Evolutionary conservation across 2,797 vertebrate species (phyloP).

Genomic region (Brachyalestes nurse): DNA sequence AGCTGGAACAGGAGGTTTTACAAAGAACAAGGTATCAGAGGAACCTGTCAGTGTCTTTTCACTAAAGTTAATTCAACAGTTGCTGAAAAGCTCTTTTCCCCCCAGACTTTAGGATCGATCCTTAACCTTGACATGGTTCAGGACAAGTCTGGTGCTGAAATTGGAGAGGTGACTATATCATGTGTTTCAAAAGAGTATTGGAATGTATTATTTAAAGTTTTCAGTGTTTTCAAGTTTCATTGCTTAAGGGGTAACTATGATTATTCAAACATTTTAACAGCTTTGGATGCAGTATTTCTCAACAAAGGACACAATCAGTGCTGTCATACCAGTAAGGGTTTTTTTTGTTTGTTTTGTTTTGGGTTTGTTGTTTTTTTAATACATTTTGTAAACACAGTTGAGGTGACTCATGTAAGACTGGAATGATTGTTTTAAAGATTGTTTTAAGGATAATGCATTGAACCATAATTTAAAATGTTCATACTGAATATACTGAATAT

Average conservation of each 20-base stretch:
- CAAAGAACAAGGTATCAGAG: conserved; percentile 86
- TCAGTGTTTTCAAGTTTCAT: too few relatives aligned
- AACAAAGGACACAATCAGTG: conserved; percentile 89
- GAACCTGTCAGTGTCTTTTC: not conserved
- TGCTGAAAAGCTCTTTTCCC: not conserved
- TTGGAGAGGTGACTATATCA: conserved; percentile 81
- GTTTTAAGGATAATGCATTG: not conserved
- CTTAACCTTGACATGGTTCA: conserved; percentile 89
- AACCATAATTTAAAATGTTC: not conserved
- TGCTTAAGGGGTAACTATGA: not conserved
- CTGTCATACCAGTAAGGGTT: conserved; percentile 94
- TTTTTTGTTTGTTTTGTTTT: not conserved
- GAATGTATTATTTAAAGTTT: too few relatives aligned
- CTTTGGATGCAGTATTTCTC: conserved; percentile 94
- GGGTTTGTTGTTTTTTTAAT: too few relatives aligned
- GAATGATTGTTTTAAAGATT: not conserved
- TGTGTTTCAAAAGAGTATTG: not conserved
- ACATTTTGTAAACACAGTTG: not conserved
- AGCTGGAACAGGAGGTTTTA: conserved; percentile 77
- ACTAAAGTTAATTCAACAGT: not conserved
- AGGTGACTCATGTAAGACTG: not conserved
- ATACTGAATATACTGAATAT: not conserved
- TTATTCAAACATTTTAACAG: conserved; percentile 67
- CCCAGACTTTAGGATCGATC: conserved; percentile 88
- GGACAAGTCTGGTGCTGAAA: conserved; percentile 86